Conservation (phyloP, 2,888 invertebrate genomes). For the Synergus umbraculus region DNA sequence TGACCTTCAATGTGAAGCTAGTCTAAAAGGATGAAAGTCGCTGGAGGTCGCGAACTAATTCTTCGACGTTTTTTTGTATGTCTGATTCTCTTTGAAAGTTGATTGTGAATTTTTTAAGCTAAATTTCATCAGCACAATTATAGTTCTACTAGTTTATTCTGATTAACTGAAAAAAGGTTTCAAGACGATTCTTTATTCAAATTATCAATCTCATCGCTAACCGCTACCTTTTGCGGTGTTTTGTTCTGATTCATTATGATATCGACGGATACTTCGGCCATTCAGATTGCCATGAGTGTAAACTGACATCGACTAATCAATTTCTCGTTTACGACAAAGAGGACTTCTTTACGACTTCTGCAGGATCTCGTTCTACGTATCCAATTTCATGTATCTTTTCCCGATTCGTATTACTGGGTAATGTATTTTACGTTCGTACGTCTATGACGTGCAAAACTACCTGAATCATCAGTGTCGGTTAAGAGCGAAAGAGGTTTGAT, state of each 20-base stretch:
- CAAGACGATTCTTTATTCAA: not conserved
- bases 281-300: constrained; percentile 26
- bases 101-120: no score
- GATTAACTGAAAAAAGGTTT: not conserved
- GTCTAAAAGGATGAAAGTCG: not conserved
- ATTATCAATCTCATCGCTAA: not conserved
- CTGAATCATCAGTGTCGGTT: constrained; percentile 53
- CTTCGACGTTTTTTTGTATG: not conserved
- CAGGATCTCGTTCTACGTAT: constrained; percentile 29
- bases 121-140: no score
- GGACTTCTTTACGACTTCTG: constrained; percentile 44
- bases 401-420: constrained; percentile 54
- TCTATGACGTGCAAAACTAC: not conserved
- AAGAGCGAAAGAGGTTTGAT: constrained; percentile 52
- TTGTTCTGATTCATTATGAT: not conserved
- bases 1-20: no score
- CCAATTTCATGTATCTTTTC: constrained; percentile 47
- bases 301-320: constrained; percentile 44
- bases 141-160: not conserved
- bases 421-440: constrained; percentile 57
- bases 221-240: not conserved
- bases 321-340: constrained; percentile 47
- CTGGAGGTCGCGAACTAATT: not conserved
- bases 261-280: constrained; percentile 46
- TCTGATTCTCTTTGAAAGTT: no score